These are phyloP conservation scores for Drosophila eohydei DNA, from an alignment of 2,888 invertebrate genomes.

Conservation along the genomic window DNA sequence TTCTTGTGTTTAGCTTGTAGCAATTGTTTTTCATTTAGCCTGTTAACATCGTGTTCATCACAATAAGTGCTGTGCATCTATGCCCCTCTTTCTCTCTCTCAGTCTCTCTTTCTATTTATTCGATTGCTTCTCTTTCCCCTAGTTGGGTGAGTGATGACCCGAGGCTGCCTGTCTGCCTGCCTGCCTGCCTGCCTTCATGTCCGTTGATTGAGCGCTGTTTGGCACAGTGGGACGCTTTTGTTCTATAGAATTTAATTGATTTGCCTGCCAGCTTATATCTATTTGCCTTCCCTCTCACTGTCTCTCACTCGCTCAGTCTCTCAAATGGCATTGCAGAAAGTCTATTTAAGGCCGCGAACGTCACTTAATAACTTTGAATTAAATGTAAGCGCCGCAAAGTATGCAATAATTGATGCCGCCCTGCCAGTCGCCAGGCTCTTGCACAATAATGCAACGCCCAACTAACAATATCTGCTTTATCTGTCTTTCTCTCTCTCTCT, in stretches of 20 bases:
- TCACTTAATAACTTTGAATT: conserved; percentile 71
- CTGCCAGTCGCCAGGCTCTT: conserved; percentile 31
- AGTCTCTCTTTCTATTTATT: conserved; percentile 16
- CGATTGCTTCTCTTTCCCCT: conserved; percentile 18
- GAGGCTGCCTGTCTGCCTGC: conserved; percentile 51
- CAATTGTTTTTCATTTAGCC: conserved; percentile 78
- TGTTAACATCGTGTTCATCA: conserved; percentile 79
- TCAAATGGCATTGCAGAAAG: conserved; percentile 34
- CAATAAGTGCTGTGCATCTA: conserved; percentile 67
- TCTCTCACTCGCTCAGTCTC: neutral
- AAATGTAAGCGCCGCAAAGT: conserved; percentile 71
- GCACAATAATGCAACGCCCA: conserved; percentile 21
- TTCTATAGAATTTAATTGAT: conserved; percentile 71
- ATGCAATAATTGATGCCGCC: conserved; percentile 70
- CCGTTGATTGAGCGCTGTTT: conserved; percentile 69
- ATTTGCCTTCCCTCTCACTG: neutral
- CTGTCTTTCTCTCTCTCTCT: neutral
- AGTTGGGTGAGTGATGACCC: conserved; percentile 73
- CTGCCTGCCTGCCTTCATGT: conserved; percentile 37
- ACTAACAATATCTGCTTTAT: neutral
- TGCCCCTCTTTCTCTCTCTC: conserved; percentile 7
- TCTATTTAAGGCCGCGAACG: conserved; percentile 48
- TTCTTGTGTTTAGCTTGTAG: conserved; percentile 58
- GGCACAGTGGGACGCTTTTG: conserved; percentile 56
- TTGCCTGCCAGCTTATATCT: conserved; percentile 43